Evolutionary conservation across 2,888 invertebrate genomes (phyloP).

Genomic region (Platypus cylindrus): DNA sequence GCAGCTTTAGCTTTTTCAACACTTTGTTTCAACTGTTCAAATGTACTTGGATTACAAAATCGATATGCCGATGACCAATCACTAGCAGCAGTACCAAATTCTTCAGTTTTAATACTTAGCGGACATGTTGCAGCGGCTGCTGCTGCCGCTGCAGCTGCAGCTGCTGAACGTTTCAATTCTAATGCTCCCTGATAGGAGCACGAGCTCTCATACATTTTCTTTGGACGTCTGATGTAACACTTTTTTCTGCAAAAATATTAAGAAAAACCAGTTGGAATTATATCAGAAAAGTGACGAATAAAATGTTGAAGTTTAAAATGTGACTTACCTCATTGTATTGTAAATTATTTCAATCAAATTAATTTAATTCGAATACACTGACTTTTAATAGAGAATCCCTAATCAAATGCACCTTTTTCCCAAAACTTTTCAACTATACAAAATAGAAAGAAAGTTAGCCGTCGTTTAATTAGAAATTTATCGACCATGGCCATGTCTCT

Average conservation of each 20-base stretch:
- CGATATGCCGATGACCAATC: slow-evolving; percentile 68
- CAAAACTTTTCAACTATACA: too few species aligned
- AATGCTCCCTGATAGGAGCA: slow-evolving; percentile 68
- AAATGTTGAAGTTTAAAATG: too few species aligned
- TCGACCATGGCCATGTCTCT: too few species aligned
- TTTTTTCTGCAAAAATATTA: slow-evolving; percentile 27
- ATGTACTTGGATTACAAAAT: slow-evolving; percentile 71
- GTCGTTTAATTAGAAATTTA: too few species aligned
- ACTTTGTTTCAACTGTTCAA: slow-evolving; percentile 80
- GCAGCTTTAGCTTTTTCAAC: slow-evolving; percentile 86
- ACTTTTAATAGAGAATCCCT: too few species aligned
- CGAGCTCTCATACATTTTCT: slow-evolving; percentile 87
- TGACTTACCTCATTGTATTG: too few species aligned
- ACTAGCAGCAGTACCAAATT: slow-evolving; percentile 37
- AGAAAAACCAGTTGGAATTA: background rate
- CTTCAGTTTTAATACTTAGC: slow-evolving; percentile 35
- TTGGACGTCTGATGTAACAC: slow-evolving; percentile 30
- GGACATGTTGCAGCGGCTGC: slow-evolving; percentile 25
- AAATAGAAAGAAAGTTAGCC: too few species aligned
- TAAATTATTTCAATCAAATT: too few species aligned
- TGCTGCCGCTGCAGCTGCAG: too few species aligned
- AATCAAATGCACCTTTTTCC: too few species aligned
- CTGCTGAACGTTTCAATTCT: slow-evolving; percentile 33
- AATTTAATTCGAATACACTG: too few species aligned
- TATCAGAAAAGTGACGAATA: too few species aligned